phyloP scores from a whole-genome alignment of 2,888 invertebrate species.

The Acrocera orbiculus region DNA sequence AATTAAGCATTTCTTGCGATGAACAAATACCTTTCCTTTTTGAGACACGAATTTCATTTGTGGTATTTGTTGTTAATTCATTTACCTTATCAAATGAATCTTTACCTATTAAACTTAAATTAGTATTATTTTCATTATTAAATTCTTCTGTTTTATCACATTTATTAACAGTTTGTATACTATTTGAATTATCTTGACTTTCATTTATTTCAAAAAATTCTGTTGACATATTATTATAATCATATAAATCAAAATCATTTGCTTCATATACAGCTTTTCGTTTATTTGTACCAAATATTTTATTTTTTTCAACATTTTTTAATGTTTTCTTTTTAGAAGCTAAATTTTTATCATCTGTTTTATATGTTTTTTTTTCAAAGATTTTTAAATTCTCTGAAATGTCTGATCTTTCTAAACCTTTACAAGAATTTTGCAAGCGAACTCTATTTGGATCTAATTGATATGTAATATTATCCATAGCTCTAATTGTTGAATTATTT shows the following conservation, averaged over 20 bases:
- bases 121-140: conserved; percentile 11
- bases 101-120: conserved; percentile 6
- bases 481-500: too few species aligned
- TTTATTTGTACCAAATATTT: conserved; percentile 11
- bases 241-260: conserved; percentile 10
- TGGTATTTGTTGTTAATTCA: background rate
- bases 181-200: conserved; percentile 5
- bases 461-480: too few species aligned
- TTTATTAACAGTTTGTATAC: conserved; percentile 4
- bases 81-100: too few species aligned
- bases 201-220: conserved; percentile 13
- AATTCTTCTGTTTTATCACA: conserved; percentile 9
- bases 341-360: conserved; percentile 13
- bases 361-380: conserved; percentile 11
- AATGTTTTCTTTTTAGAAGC: conserved; percentile 10
- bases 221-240: conserved; percentile 11
- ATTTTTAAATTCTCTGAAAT: conserved; percentile 10
- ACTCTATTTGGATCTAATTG: too few species aligned
- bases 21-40: conserved; percentile 15
- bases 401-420: conserved; percentile 1
- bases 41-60: background rate
- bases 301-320: conserved; percentile 12
- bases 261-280: conserved; percentile 12
- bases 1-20: conserved; percentile 14
- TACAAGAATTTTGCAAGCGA: too few species aligned